These are phyloP conservation scores for Erpobdella octoculata DNA, from an alignment of 2,888 invertebrate species.

Conservation along the genomic window DNA sequence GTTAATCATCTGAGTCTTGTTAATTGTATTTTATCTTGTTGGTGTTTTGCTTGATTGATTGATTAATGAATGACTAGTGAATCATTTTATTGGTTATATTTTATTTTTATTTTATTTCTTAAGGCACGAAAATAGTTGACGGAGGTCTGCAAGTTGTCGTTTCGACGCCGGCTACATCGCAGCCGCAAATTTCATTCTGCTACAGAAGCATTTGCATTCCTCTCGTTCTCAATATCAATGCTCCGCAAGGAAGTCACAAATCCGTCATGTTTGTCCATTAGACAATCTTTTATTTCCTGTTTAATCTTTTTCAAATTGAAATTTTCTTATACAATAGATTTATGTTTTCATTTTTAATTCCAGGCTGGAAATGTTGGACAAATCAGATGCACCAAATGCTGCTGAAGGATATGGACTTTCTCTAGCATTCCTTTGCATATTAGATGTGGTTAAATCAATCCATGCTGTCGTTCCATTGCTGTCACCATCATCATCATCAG, in stretches of 20 bases:
- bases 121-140: too few relatives aligned
- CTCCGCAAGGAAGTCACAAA: slow-evolving; percentile 73
- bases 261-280: slow-evolving; percentile 76
- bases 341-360: not conserved
- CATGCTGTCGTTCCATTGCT: slow-evolving; percentile 43
- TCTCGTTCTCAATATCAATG: slow-evolving; percentile 67
- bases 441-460: slow-evolving; percentile 75
- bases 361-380: slow-evolving; percentile 82
- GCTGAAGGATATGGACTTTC: slow-evolving; percentile 97
- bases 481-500: not conserved
- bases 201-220: slow-evolving; percentile 87
- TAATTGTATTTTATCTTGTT: too few relatives aligned
- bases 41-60: too few relatives aligned
- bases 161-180: slow-evolving; percentile 43
- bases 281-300: not conserved
- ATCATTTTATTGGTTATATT: too few relatives aligned
- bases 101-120: too few relatives aligned
- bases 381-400: slow-evolving; percentile 81
- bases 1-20: too few relatives aligned
- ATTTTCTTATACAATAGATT: not conserved
- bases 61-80: too few relatives aligned
- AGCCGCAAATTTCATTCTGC: slow-evolving; percentile 82
- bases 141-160: too few relatives aligned
- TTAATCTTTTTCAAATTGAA: not conserved
- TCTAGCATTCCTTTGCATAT: slow-evolving; percentile 81